phyloP scores from a whole-genome alignment of 2,113 vertebrate species.

The Drymodes brunneopygia region DNA sequence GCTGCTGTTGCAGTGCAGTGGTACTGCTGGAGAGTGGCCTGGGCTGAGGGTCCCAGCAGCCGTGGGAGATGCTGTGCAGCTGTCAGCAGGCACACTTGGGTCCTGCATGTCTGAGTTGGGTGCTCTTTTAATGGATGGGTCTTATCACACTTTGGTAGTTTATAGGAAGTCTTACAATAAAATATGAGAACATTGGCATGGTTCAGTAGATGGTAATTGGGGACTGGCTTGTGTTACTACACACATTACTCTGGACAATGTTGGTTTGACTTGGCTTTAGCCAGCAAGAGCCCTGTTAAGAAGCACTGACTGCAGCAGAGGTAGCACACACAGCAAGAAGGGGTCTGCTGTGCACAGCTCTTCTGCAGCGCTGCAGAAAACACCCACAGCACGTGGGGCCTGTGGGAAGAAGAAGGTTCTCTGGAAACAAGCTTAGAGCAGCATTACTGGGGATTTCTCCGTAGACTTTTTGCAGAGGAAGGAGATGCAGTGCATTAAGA shows the following conservation, averaged over 20 bases:
- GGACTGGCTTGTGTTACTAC: neutral
- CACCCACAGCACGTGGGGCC: accelerated
- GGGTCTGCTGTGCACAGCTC: neutral
- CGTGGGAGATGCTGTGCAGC: neutral
- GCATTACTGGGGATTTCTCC: neutral
- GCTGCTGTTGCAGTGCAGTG: neutral
- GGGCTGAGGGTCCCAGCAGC: neutral
- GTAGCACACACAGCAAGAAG: neutral
- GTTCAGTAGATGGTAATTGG: neutral
- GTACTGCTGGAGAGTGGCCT: neutral
- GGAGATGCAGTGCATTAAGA: neutral
- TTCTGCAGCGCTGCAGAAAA: neutral
- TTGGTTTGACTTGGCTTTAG: neutral
- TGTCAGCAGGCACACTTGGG: neutral
- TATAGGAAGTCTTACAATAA: neutral
- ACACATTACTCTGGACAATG: neutral
- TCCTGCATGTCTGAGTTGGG: neutral
- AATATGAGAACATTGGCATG: neutral
- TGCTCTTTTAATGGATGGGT: neutral
- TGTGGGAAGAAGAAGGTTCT: neutral
- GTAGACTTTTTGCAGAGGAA: neutral
- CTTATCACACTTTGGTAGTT: neutral
- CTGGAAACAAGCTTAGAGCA: neutral
- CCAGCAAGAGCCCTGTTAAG: neutral
- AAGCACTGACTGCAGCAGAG: neutral